A percentile compares a stretch with the other conserved stretches of the same genome.
phyloP scores from a whole-genome alignment of 2,113 vertebrate genomes.

The Triplophysa dalaica region DNA sequence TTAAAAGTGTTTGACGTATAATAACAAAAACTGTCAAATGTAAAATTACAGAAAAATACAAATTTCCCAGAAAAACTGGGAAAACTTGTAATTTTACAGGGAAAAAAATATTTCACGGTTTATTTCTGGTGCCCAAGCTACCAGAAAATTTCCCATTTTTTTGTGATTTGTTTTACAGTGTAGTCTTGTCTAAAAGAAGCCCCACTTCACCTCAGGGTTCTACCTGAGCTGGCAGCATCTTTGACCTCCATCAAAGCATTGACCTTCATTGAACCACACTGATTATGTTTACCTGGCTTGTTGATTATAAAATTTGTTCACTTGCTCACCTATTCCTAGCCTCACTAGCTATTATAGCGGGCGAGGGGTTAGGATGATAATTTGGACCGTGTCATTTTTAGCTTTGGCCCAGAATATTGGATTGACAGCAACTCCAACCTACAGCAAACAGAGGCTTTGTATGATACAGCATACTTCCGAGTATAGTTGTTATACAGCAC shows the following conservation, averaged over 20 bases:
- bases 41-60: no score
- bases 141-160: no score
- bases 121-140: no score
- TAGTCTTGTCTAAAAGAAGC: not conserved
- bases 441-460: no score
- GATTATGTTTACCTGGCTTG: conserved; percentile 32
- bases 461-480: no score
- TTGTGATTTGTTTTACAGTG: no score
- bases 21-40: no score
- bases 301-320: conserved; percentile 31
- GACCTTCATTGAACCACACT: conserved; percentile 59
- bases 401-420: conserved; percentile 3
- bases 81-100: no score
- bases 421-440: conserved; percentile 33
- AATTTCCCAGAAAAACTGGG: no score
- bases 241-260: conserved; percentile 59
- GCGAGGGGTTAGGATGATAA: conserved; percentile 55
- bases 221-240: not conserved
- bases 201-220: not conserved
- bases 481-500: no score
- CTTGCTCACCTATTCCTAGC: conserved; percentile 33
- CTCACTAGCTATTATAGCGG: conserved; percentile 50
- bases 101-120: no score
- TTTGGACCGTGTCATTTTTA: conserved; percentile 46
- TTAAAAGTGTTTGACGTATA: no score